Conservation (phyloP, 2,113 vertebrate species). For the Saguinus midas region DNA sequence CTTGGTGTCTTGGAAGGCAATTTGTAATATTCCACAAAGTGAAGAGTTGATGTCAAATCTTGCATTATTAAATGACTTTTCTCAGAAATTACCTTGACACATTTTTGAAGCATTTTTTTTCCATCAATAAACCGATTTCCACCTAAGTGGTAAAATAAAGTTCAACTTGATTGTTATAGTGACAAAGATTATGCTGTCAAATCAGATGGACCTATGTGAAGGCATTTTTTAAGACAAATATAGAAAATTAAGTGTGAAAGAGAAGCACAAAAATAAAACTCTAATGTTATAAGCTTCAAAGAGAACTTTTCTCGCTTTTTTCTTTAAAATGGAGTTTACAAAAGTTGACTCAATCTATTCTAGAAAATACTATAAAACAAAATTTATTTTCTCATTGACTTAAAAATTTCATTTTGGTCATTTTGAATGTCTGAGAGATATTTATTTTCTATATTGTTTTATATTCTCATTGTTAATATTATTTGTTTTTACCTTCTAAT, state of each 20-base stretch:
- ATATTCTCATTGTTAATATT: not conserved
- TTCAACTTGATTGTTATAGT: conserved; percentile 55
- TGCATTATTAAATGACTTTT: conserved; percentile 56
- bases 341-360: not conserved
- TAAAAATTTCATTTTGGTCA: conserved; percentile 10
- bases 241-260: conserved; percentile 41
- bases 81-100: conserved; percentile 55
- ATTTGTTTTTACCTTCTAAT: not conserved
- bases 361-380: not conserved
- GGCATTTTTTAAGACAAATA: conserved; percentile 52
- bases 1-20: not conserved
- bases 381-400: not conserved
- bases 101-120: conserved; percentile 59
- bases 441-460: conserved; percentile 14
- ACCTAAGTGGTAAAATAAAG: conserved; percentile 69
- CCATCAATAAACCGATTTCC: conserved; percentile 69
- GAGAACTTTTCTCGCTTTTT: not conserved
- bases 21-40: conserved; percentile 48
- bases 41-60: not conserved
- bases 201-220: conserved; percentile 41
- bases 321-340: conserved; percentile 30
- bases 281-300: not conserved
- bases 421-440: not conserved
- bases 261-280: conserved; percentile 5
- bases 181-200: conserved; percentile 51